Evolutionary conservation across 2,888 invertebrate genomes (phyloP).

Genomic region (Allygus modestus): DNA sequence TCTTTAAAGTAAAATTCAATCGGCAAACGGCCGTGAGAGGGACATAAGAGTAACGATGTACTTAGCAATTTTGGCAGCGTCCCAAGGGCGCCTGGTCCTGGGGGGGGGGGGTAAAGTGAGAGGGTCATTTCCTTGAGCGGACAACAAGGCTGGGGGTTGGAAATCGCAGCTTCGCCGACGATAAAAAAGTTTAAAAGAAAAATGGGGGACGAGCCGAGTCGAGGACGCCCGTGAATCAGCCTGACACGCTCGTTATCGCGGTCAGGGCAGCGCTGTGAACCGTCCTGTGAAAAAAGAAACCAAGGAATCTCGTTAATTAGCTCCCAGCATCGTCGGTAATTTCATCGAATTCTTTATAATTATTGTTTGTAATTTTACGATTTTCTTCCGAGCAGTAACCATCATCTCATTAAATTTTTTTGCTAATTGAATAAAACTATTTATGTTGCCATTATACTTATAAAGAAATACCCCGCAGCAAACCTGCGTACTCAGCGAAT

Average conservation of each 20-base stretch:
- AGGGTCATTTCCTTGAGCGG: conserved; percentile 17
- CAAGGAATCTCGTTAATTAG: not conserved
- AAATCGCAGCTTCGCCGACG: conserved; percentile 36
- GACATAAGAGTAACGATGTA: conserved; percentile 23
- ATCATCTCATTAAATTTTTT: too few species aligned
- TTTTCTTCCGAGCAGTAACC: too few species aligned
- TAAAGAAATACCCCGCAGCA: too few species aligned
- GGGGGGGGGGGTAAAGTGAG: not conserved
- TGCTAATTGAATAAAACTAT: too few species aligned
- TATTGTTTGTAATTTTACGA: too few species aligned
- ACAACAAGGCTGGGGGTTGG: not conserved
- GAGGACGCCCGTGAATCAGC: conserved; percentile 22
- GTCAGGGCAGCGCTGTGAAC: conserved; percentile 5
- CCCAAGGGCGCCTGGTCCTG: not conserved
- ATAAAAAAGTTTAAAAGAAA: conserved; percentile 28
- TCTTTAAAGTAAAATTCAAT: too few species aligned
- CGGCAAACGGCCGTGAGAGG: not conserved
- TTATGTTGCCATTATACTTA: too few species aligned
- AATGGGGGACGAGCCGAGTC: conserved; percentile 15
- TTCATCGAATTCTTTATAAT: too few species aligned
- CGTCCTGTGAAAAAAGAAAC: not conserved
- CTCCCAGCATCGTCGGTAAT: too few species aligned
- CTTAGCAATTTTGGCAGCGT: conserved; percentile 5
- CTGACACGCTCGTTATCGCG: conserved; percentile 17
- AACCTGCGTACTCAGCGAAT: too few species aligned